A percentile compares a stretch with the other conserved stretches of the same genome.
These are phyloP conservation scores for Calliopsis andreniformis DNA, from an alignment of 1,140 invertebrate genomes.

Conservation along the genomic window DNA sequence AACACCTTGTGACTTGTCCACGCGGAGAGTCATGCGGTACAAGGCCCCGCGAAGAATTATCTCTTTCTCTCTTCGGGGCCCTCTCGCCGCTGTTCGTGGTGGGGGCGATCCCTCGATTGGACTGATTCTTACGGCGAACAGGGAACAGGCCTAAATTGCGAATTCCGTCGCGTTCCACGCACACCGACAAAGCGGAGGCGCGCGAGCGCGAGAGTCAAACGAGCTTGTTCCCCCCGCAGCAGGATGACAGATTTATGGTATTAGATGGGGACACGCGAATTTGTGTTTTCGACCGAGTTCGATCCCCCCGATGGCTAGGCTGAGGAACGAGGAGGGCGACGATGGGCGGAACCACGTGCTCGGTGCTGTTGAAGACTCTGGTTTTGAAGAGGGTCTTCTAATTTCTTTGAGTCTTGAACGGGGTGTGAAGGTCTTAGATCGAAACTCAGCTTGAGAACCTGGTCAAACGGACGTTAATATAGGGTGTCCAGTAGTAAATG, in stretches of 20 bases:
- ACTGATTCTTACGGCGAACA: conserved; percentile 54
- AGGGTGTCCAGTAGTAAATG: no score
- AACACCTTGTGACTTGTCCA: conserved; percentile 56
- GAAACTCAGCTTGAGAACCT: no score
- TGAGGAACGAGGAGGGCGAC: not conserved
- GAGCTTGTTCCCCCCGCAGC: conserved; percentile 46
- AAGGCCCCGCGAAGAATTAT: conserved; percentile 58
- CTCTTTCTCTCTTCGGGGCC: conserved; percentile 28
- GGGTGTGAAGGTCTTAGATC: no score
- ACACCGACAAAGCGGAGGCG: conserved; percentile 43
- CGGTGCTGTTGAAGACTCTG: no score
- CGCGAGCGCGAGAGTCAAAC: conserved; percentile 35
- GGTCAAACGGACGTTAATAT: no score
- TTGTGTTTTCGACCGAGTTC: conserved; percentile 44
- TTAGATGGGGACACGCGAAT: conserved; percentile 52
- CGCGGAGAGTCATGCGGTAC: conserved; percentile 51
- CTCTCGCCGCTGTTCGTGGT: not conserved
- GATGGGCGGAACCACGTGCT: no score
- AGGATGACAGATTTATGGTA: conserved; percentile 53
- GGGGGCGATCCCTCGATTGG: conserved; percentile 51
- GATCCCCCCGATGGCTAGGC: no score
- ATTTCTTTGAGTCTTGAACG: no score
- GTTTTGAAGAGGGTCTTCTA: no score
- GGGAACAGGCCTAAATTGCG: conserved; percentile 44
- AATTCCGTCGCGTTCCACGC: conserved; percentile 50